Evolutionary conservation across 2,797 vertebrate genomes (phyloP).

Genomic region (Nothura maculosa): DNA sequence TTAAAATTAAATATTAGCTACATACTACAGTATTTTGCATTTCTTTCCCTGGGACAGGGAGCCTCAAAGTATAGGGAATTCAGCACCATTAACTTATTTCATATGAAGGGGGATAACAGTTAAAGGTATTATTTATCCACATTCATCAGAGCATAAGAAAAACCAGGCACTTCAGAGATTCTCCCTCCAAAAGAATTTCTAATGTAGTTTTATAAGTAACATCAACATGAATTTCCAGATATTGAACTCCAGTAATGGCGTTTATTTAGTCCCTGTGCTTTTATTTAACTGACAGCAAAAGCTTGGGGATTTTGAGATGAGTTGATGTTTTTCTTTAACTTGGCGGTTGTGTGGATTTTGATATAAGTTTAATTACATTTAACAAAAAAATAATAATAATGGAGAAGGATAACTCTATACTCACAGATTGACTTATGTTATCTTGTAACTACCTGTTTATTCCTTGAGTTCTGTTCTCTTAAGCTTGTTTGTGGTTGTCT

Average conservation of each 20-base stretch:
- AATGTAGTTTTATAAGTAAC: constrained; percentile 7
- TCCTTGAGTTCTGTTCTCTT: not conserved
- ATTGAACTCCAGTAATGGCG: not conserved
- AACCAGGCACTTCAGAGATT: not conserved
- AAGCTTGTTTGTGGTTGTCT: not conserved
- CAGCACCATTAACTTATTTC: not conserved
- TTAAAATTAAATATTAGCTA: not conserved
- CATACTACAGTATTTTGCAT: not conserved
- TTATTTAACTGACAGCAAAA: not conserved
- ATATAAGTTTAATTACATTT: not conserved
- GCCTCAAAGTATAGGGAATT: not conserved
- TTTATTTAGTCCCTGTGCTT: not conserved
- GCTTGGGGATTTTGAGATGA: not conserved
- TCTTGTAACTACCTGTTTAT: not conserved
- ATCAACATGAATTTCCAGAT: constrained; percentile 20
- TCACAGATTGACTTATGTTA: not conserved
- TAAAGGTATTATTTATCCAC: not conserved
- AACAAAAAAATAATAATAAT: not conserved
- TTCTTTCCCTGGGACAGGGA: not conserved
- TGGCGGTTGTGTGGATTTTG: not conserved
- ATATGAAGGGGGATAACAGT: not conserved
- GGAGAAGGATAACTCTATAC: not conserved
- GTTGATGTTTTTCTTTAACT: not conserved
- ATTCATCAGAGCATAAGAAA: not conserved
- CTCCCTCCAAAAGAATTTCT: not conserved